phyloP scores from a whole-genome alignment of 1,140 invertebrate species.

The Ips nitidus region DNA sequence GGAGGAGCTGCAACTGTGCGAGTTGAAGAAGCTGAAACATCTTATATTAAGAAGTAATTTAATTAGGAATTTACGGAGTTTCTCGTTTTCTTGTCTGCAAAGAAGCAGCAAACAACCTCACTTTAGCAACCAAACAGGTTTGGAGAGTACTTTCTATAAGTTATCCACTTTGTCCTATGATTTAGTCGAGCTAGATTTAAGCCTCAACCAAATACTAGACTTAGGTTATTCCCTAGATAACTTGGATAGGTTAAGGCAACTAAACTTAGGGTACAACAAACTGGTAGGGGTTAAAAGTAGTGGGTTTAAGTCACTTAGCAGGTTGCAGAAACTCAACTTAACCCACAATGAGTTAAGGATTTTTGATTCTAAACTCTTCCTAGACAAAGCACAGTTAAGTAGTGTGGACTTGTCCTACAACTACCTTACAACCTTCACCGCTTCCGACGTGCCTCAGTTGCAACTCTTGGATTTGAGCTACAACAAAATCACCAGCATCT shows the following conservation, averaged over 20 bases:
- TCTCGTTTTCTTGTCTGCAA: constrained; percentile 18
- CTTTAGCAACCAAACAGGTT: neutral
- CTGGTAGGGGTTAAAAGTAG: constrained; percentile 26
- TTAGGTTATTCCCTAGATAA: constrained; percentile 33
- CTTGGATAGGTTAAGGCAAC: constrained; percentile 31
- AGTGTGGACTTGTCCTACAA: constrained; percentile 41
- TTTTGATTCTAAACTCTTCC: constrained; percentile 32
- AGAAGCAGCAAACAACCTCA: constrained; percentile 7
- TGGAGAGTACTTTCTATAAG: neutral
- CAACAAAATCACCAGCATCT: constrained; percentile 34
- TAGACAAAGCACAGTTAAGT: constrained; percentile 24
- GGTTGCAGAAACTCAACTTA: constrained; percentile 25
- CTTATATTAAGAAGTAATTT: constrained; percentile 38
- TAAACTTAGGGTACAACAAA: constrained; percentile 38
- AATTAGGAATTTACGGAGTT: constrained; percentile 21
- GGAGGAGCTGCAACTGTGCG: constrained; percentile 39
- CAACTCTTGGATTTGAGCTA: constrained; percentile 38
- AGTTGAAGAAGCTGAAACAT: constrained; percentile 33
- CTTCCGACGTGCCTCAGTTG: constrained; percentile 28
- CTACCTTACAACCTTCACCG: constrained; percentile 17
- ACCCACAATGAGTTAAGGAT: constrained; percentile 26
- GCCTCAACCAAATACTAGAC: constrained; percentile 40
- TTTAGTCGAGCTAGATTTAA: constrained; percentile 40
- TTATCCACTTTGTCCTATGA: constrained; percentile 5
- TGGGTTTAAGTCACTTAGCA: constrained; percentile 21